Conservation (phyloP, 2,888 invertebrate genomes). For the Drosophila ustulata region DNA sequence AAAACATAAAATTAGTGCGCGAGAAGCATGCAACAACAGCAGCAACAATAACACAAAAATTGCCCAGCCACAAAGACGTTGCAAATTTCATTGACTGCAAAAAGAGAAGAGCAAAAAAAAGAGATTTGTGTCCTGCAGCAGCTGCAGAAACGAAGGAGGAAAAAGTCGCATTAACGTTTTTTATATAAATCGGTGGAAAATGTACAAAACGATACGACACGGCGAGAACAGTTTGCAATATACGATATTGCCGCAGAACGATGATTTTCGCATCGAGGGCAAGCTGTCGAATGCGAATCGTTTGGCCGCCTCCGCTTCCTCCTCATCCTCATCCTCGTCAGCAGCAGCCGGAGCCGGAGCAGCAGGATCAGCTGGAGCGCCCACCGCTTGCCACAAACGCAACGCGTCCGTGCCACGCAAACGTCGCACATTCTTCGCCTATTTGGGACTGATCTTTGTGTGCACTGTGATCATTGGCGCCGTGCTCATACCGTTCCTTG, state of each 20-base stretch:
- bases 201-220: slow-evolving; percentile 91
- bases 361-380: slow-evolving; percentile 37
- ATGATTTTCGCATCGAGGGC: slow-evolving; percentile 88
- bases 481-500: slow-evolving; percentile 83
- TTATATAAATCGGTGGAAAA: slow-evolving; percentile 71
- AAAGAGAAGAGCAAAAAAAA: not conserved
- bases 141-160: slow-evolving; percentile 18
- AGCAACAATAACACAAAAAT: slow-evolving; percentile 33
- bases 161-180: slow-evolving; percentile 3
- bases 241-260: slow-evolving; percentile 90
- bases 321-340: not conserved
- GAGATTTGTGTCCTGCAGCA: slow-evolving; percentile 17
- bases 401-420: slow-evolving; percentile 52
- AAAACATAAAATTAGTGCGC: slow-evolving; percentile 76
- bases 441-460: slow-evolving; percentile 83
- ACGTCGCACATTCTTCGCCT: slow-evolving; percentile 84
- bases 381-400: slow-evolving; percentile 35
- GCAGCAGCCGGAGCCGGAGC: slow-evolving; percentile 50
- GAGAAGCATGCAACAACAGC: slow-evolving; percentile 52
- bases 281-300: slow-evolving; percentile 86
- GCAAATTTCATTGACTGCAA: slow-evolving; percentile 1
- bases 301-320: slow-evolving; percentile 57
- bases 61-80: slow-evolving; percentile 29
- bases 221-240: slow-evolving; percentile 91
- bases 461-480: slow-evolving; percentile 85